Evolutionary conservation across 2,888 invertebrate species (phyloP), one percentile per base, ranked within the genome.

Genomic region (Orthonevra nobilis): DNA sequence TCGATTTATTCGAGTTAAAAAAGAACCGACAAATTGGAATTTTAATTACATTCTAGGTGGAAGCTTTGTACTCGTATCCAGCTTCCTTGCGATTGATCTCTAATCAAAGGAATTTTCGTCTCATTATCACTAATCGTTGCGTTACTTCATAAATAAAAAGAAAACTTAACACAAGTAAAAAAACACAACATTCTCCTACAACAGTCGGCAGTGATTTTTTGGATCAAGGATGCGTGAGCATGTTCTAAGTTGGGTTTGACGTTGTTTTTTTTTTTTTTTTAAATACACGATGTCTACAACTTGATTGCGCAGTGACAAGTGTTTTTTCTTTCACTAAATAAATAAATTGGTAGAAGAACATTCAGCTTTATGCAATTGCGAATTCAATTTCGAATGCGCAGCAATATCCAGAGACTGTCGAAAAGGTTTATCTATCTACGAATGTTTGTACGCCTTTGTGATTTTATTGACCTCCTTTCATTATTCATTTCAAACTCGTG

Each of bases 391-490:
- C 26, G 14, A 14, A 7, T 14, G 7, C 17, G 19, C 7, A 38
- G 7, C 12, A 7, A 19, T 7, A 7, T 9, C 3, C 9, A 7
- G 26, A 7, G 36, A 34, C 6, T 17, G 9, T 17, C 34, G 42
- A 46, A 23, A 40, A 23, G 46, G 52, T 32, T 42, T 42, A 54
- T 63, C 52, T 72, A 12, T 15, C 34, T n/a, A 9, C 2, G 36
- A 26, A 52, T n/a, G 28, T 14, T 46, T 34, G 40, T 58, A 58
- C 48, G 42, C 42, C 36, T 50, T 69, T 56, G 75, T 69, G 56
- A 32, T 70, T 63, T 48, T 54, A 72, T 48, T 77, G 77, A 77
- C 77, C 72, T 77, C 77, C 70, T 77, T 77, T 77, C 77, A 34
- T 72, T 77, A 58, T 66, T 72, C 32, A 52, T 54, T 70, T 70